Conservation (phyloP, 2,797 vertebrate species). For the Chiroxiphia lanceolata region DNA sequence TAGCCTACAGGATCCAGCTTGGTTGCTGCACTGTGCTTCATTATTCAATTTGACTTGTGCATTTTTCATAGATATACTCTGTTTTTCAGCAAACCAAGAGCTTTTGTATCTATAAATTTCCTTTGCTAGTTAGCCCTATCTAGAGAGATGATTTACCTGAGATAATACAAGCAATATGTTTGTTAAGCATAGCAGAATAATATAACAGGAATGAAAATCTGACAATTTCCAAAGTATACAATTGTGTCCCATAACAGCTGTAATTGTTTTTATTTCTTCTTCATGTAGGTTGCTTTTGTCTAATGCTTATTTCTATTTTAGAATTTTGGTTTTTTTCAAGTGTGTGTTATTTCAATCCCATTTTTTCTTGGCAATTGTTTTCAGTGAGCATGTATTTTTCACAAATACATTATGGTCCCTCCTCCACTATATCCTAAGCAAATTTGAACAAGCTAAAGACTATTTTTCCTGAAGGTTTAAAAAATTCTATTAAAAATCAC, state of each 20-base stretch:
- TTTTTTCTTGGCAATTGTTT: neutral
- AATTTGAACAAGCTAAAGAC: neutral
- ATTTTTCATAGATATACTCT: neutral
- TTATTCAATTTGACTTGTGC: neutral
- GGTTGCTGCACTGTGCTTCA: neutral
- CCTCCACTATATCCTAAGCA: neutral
- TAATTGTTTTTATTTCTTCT: neutral
- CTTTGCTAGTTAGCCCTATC: neutral
- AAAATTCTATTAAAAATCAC: neutral
- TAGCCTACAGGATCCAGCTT: neutral
- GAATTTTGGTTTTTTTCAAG: conserved; percentile 10
- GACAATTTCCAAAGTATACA: neutral
- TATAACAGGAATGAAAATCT: neutral
- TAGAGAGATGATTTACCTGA: neutral
- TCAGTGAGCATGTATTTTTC: neutral
- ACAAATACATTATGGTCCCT: neutral
- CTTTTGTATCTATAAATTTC: neutral
- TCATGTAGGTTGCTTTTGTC: neutral
- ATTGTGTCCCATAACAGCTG: conserved; percentile 16
- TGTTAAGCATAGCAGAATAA: conserved; percentile 11
- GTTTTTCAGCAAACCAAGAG: neutral
- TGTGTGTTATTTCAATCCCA: neutral
- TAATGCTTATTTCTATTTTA: neutral
- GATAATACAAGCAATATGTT: conserved; percentile 15
- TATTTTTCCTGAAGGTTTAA: neutral